These are phyloP conservation scores for Lates calcarifer DNA, from an alignment of 2,113 vertebrate genomes.

Conservation along the genomic window DNA sequence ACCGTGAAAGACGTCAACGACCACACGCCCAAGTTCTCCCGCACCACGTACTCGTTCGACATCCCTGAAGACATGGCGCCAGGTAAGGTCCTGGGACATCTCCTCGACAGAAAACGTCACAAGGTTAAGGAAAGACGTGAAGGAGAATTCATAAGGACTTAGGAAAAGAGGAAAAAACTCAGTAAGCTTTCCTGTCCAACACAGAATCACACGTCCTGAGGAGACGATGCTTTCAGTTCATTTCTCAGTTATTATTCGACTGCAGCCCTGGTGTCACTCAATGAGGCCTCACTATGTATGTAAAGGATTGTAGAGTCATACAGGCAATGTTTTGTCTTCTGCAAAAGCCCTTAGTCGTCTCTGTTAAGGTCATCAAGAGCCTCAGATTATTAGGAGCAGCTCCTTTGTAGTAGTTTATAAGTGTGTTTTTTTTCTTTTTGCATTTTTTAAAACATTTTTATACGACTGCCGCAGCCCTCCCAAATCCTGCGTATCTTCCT, in stretches of 20 bases:
- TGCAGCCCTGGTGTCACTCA: neutral
- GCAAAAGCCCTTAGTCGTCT: constrained; percentile 19
- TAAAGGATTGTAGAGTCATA: neutral
- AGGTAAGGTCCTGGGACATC: constrained; percentile 89
- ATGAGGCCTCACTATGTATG: neutral
- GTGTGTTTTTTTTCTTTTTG: neutral
- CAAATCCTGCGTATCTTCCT: constrained; percentile 44
- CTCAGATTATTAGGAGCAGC: constrained; percentile 19
- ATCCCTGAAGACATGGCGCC: constrained; percentile 92
- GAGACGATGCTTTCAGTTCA: too few species aligned
- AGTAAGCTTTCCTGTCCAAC: too few species aligned
- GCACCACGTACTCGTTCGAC: constrained; percentile 93
- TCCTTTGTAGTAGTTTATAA: constrained; percentile 26
- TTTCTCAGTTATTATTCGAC: too few species aligned
- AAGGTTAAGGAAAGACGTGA: too few species aligned
- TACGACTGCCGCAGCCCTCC: constrained; percentile 8
- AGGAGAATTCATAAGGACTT: too few species aligned
- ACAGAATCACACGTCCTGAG: too few species aligned
- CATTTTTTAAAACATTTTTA: constrained; percentile 22
- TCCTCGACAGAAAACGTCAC: too few species aligned
- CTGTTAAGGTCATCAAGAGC: constrained; percentile 56
- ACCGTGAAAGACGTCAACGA: constrained; percentile 96
- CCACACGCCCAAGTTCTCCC: constrained; percentile 94
- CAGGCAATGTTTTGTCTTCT: constrained; percentile 43
- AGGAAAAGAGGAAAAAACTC: too few species aligned